phyloP scores from a whole-genome alignment of 1,140 invertebrate genomes.

The Drosophila mauritiana region DNA sequence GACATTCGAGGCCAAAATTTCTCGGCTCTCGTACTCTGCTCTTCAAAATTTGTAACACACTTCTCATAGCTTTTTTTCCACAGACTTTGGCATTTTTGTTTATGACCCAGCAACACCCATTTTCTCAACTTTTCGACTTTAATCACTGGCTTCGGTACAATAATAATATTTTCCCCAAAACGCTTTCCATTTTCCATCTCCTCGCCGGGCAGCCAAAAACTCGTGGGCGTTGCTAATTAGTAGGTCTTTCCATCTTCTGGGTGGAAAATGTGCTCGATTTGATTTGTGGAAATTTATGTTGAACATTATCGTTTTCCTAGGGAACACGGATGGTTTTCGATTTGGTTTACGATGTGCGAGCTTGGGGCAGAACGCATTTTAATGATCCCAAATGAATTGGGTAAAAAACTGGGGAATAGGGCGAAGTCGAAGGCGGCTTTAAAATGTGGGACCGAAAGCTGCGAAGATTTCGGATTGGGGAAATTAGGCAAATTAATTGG shows the following conservation, averaged over 20 bases:
- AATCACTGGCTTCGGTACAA: constrained; percentile 53
- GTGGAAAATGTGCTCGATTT: constrained; percentile 78
- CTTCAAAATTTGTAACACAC: constrained; percentile 64
- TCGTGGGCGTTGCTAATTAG: constrained; percentile 79
- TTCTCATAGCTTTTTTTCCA: constrained; percentile 45
- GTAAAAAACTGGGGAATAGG: constrained; percentile 5
- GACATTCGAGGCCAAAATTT: constrained; percentile 61
- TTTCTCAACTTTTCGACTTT: constrained; percentile 79
- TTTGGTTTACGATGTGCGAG: constrained; percentile 75
- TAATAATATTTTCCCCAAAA: constrained; percentile 52
- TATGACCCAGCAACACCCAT: constrained; percentile 71
- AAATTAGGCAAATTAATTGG: constrained; percentile 53
- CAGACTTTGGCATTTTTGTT: constrained; percentile 37
- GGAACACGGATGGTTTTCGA: constrained; percentile 34
- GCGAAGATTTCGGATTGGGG: constrained; percentile 5
- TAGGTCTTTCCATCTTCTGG: constrained; percentile 23
- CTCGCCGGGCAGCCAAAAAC: constrained; percentile 33
- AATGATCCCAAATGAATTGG: constrained; percentile 57
- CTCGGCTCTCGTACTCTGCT: constrained; percentile 12
- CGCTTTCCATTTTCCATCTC: constrained; percentile 63
- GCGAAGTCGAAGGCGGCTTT: constrained; percentile 13
- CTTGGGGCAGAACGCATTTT: constrained; percentile 74
- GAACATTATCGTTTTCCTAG: constrained; percentile 43
- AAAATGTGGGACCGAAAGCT: constrained; percentile 23
- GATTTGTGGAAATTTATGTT: constrained; percentile 81